A percentile compares a stretch with the other conserved stretches of the same genome.
phyloP scores from a whole-genome alignment of 2,797 vertebrate genomes.

The Enteromius trimaculatus region DNA sequence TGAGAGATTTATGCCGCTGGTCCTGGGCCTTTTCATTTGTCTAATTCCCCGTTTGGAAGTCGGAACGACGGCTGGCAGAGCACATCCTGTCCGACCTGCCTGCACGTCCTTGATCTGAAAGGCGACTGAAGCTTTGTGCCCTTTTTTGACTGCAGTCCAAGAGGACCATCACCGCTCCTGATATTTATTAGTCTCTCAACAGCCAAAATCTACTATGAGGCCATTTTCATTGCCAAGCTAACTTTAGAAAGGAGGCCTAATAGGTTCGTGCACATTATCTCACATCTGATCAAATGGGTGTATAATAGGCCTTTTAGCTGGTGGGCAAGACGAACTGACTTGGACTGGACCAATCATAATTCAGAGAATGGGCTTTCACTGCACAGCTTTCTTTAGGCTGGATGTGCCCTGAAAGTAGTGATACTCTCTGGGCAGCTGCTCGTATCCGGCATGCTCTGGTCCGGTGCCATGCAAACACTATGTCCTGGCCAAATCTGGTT shows the following conservation, averaged over 20 bases:
- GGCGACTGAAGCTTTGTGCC: conserved; percentile 43
- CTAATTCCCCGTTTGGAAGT: conserved; percentile 73
- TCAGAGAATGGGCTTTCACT: conserved; percentile 51
- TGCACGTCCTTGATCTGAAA: conserved; percentile 59
- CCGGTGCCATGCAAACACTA: background rate
- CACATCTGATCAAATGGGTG: conserved; percentile 51
- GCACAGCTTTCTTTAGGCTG: conserved; percentile 60
- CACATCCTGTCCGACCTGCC: conserved; percentile 49
- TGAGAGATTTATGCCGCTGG: conserved; percentile 72
- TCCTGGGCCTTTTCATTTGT: conserved; percentile 74
- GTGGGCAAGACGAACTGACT: conserved; percentile 52
- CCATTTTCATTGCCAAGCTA: conserved; percentile 44
- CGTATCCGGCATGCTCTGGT: conserved; percentile 43
- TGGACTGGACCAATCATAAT: conserved; percentile 58
- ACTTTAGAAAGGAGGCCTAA: conserved; percentile 50
- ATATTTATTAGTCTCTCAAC: conserved; percentile 55
- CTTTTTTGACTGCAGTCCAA: conserved; percentile 53
- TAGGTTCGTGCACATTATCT: conserved; percentile 44
- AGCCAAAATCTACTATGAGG: conserved; percentile 43
- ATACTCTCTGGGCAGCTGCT: conserved; percentile 67
- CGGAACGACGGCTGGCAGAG: conserved; percentile 65
- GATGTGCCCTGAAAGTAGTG: conserved; percentile 58
- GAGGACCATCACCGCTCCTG: conserved; percentile 22
- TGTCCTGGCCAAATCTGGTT: conserved; percentile 50
- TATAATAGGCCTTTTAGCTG: conserved; percentile 59